Evolutionary conservation across 2,797 vertebrate species (phyloP).

Genomic region (Eulemur albifrons): DNA sequence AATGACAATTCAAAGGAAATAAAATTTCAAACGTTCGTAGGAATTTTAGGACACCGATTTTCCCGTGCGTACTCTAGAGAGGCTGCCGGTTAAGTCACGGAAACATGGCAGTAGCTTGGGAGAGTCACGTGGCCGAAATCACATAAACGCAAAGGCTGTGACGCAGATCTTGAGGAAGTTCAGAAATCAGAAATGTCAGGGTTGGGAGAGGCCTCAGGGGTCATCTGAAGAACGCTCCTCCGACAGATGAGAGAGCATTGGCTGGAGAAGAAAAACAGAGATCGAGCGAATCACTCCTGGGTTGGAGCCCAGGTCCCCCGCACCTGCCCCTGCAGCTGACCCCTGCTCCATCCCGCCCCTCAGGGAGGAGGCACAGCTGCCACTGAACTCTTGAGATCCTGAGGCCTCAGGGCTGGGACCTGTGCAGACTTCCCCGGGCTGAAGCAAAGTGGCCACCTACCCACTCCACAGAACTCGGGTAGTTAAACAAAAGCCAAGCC

Average conservation of each 20-base stretch:
- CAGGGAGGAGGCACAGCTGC: neutral
- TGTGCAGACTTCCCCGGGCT: no score
- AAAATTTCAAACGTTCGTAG: neutral
- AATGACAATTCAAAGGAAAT: neutral
- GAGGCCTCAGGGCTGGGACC: neutral
- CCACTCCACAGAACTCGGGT: neutral
- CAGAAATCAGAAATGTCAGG: neutral
- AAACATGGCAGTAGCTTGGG: fast-evolving
- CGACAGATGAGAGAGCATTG: neutral
- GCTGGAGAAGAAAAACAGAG: fast-evolving
- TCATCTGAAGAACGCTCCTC: no score
- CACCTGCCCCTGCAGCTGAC: neutral
- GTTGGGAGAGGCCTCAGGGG: neutral
- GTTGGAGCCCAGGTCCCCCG: neutral
- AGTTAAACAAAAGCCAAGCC: neutral
- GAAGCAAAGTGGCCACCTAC: neutral
- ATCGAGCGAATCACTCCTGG: fast-evolving
- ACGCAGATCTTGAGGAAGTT: neutral
- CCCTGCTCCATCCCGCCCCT: fast-evolving
- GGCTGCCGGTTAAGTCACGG: neutral
- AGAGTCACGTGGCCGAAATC: neutral
- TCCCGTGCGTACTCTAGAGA: neutral
- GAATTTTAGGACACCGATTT: neutral
- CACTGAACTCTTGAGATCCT: neutral
- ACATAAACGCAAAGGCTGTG: neutral